Percentiles rank a stretch among this genome's conserved stretches.
Evolutionary conservation across 2,888 invertebrate species (phyloP).

Genomic region (Hymenopus coronatus): DNA sequence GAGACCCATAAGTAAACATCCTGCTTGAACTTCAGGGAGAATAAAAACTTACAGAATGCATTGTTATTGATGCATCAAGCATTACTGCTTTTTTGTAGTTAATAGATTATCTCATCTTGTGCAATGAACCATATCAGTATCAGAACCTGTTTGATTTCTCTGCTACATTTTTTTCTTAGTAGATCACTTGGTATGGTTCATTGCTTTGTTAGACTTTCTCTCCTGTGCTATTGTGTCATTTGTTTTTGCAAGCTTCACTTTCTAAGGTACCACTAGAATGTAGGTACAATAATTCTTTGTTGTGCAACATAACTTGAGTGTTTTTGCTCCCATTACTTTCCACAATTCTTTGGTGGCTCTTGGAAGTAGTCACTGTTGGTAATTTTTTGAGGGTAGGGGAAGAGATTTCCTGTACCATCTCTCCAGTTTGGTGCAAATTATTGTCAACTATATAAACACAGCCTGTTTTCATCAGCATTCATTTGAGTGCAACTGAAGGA

Average conservation of each 20-base stretch:
- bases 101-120: neutral
- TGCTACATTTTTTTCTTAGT: neutral
- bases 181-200: neutral
- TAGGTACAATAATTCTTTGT: neutral
- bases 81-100: neutral
- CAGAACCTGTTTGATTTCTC: neutral
- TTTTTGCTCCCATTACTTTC: neutral
- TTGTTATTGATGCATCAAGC: neutral
- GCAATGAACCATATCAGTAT: neutral
- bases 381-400: neutral
- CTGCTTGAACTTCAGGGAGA: neutral
- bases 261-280: neutral
- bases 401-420: conserved; percentile 1
- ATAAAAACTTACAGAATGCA: neutral
- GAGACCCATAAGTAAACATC: neutral
- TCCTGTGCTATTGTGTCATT: neutral
- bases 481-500: neutral
- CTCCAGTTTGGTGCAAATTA: neutral
- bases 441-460: neutral
- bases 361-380: neutral
- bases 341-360: neutral
- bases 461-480: neutral
- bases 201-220: neutral
- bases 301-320: neutral
- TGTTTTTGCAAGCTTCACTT: neutral